Conservation (phyloP, 1,140 invertebrate species). For the Meloidogyne chitwoodi region DNA sequence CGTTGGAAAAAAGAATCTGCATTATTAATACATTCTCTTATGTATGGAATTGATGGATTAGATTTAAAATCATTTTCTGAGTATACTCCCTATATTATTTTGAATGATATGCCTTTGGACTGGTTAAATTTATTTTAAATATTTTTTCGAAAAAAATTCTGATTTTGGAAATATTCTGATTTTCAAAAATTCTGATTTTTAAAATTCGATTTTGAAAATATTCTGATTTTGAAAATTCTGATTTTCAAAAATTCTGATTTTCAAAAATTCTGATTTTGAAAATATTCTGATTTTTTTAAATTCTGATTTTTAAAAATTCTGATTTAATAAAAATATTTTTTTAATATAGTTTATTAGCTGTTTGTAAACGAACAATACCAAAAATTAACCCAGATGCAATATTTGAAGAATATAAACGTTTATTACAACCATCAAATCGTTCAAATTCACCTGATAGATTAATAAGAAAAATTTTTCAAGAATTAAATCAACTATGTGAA, state of each 20-base stretch:
- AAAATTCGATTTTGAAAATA: not conserved
- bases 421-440: conserved; percentile 10
- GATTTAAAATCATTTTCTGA: not conserved
- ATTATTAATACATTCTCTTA: conserved; percentile 26
- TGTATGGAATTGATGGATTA: conserved; percentile 23
- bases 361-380: conserved; percentile 41
- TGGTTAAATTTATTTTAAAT: not conserved
- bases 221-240: not conserved
- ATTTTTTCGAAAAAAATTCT: no score
- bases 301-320: not conserved
- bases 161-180: no score
- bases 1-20: conserved; percentile 13
- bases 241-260: no score
- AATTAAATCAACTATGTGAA: conserved; percentile 56
- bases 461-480: conserved; percentile 67
- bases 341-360: conserved; percentile 8
- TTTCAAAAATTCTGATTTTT: no score
- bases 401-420: conserved; percentile 22
- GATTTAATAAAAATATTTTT: not conserved
- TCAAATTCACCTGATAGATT: conserved; percentile 64
- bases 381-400: conserved; percentile 35
- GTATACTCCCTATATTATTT: conserved; percentile 8
- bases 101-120: conserved; percentile 30
- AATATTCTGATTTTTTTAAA: not conserved
- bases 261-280: not conserved